Percentiles rank a stretch among this genome's conserved stretches.
These are phyloP conservation scores for Oscheius sp. DNA, from an alignment of 2,888 invertebrate species.

Conservation along the genomic window DNA sequence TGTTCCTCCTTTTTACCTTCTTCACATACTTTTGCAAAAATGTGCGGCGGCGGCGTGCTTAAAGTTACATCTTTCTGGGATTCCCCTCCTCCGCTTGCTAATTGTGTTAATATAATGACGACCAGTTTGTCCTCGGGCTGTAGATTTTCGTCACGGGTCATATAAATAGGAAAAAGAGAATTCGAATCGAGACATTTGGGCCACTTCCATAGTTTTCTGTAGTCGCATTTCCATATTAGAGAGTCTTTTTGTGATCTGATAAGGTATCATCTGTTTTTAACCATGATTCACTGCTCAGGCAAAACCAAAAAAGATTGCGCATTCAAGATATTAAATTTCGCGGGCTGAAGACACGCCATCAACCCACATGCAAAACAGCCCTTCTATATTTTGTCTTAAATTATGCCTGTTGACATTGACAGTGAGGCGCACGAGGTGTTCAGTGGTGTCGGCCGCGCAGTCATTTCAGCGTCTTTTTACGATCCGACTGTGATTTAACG, in stretches of 20 bases:
- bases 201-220: too few species aligned
- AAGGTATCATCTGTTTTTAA: too few species aligned
- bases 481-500: slow-evolving; percentile 39
- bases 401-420: neutral
- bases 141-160: slow-evolving; percentile 20
- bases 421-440: slow-evolving; percentile 34
- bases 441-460: slow-evolving; percentile 34
- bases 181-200: neutral
- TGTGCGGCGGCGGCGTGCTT: too few species aligned
- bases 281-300: neutral
- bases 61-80: too few species aligned
- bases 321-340: too few species aligned
- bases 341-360: neutral
- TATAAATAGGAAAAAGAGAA: slow-evolving; percentile 12
- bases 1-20: neutral
- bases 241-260: too few species aligned
- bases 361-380: neutral
- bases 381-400: neutral
- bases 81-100: slow-evolving; percentile 16
- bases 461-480: slow-evolving; percentile 39
- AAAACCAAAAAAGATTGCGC: neutral
- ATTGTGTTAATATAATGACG: slow-evolving; percentile 33
- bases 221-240: too few species aligned
- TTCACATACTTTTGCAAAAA: too few species aligned
- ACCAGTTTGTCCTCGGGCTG: slow-evolving; percentile 16